Conservation (phyloP, 2,113 vertebrate genomes). For the Paradoxurus hermaphroditus region DNA sequence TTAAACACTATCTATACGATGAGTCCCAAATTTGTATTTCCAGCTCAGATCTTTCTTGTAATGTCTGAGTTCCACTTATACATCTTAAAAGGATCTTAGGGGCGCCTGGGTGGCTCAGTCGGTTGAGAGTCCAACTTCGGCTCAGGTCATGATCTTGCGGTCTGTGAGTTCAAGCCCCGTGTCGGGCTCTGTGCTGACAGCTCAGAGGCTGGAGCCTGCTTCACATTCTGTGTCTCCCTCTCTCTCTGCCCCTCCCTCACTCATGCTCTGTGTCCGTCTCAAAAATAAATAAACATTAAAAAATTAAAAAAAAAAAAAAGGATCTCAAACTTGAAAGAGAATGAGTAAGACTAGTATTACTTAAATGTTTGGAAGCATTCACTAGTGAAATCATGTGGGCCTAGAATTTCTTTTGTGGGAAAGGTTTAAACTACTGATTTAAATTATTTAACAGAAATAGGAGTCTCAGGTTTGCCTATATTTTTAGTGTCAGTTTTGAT, state of each 20-base stretch:
- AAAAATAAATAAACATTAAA: too few relatives aligned
- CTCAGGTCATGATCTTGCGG: too few relatives aligned
- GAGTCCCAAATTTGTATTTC: not conserved
- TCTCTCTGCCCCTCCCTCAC: too few relatives aligned
- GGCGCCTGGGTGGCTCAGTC: too few relatives aligned
- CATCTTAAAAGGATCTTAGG: not conserved
- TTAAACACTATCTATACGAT: not conserved
- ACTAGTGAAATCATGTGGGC: not conserved
- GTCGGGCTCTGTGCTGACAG: too few relatives aligned
- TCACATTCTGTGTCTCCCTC: too few relatives aligned
- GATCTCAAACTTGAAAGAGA: conserved; percentile 3
- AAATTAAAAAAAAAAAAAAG: too few relatives aligned
- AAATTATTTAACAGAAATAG: not conserved
- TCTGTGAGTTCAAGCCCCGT: too few relatives aligned
- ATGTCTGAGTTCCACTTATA: not conserved
- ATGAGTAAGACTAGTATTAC: not conserved
- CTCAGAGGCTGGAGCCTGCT: too few relatives aligned
- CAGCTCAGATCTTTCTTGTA: not conserved
- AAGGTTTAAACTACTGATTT: not conserved
- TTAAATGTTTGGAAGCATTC: not conserved
- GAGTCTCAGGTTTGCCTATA: not conserved
- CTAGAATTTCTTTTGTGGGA: not conserved
- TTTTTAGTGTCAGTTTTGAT: not conserved
- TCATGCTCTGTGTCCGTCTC: too few relatives aligned
- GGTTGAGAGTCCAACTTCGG: too few relatives aligned